Evolutionary conservation across 2,888 invertebrate genomes (phyloP), one percentile per base, ranked within the genome.

Genomic region (Gasteruption jaculator): DNA sequence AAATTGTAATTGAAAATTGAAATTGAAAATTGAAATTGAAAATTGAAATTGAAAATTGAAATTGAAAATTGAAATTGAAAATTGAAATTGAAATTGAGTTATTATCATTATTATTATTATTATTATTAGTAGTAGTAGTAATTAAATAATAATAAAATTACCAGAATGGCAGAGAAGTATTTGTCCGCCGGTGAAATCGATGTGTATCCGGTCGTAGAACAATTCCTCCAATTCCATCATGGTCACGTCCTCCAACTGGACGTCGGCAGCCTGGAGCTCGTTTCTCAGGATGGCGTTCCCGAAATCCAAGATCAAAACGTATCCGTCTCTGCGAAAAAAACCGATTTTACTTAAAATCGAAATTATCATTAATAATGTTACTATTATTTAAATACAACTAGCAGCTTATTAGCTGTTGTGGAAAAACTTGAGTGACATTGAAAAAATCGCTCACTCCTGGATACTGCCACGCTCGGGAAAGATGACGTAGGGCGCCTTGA

Each of bases 141-240:
- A n/a, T 24, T 36, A 14, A 21, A 30, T 8, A 15, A 22, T 15
- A 21, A 24, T 24, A 33, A 21, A 48, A 54, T 43, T 56, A 76
- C 78, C 78, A 45, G 78, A 76, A 56, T 79, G 78, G 46, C 78
- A 78, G 48, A 78, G 71, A 6, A 80, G 61, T 20, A 84, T 76
- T 76, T 90, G 89, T 29, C 79, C 72, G 40, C 81, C 82, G 10
- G 79, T 78, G 50, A 85, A 79, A 47, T 81, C 82, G 2, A 87
- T 75, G 47, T 83, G 81, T 35, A 87, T 75, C 51, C 88, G 75
- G 49, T 89, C 88, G 57, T 89, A 91, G 6, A 89, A 72, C 33
- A 83, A 76, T 61, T 88, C 86, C 58, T 90, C 88, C 39, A 89
- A 67, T 71, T 90, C 89, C 80, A 87, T 87, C 57, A 85, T 82